These are phyloP conservation scores for Athene noctua DNA, from an alignment of 2,113 vertebrate species.

Conservation along the genomic window DNA sequence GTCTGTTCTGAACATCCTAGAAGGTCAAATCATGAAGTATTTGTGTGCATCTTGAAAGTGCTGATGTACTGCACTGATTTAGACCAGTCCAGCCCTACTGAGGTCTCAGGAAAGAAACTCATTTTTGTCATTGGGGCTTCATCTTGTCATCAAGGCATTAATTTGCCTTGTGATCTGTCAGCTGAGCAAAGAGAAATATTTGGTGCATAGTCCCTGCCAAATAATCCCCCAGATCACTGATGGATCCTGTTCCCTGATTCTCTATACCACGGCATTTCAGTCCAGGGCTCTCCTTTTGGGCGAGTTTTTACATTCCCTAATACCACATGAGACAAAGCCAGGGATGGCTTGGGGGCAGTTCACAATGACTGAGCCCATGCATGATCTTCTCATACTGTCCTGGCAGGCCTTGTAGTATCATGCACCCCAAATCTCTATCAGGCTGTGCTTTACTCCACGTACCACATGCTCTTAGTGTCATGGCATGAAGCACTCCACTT, in stretches of 20 bases:
- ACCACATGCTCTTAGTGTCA: background rate
- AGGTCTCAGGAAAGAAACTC: background rate
- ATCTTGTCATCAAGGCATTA: background rate
- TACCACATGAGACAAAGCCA: background rate
- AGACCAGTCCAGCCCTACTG: background rate
- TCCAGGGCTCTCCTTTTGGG: background rate
- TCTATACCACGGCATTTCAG: rapidly evolving
- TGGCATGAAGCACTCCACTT: background rate
- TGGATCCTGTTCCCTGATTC: background rate
- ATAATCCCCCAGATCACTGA: background rate
- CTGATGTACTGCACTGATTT: background rate
- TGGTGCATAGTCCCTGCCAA: background rate
- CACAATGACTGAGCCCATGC: background rate
- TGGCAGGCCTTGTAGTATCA: background rate
- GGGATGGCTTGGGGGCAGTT: background rate
- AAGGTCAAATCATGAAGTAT: background rate
- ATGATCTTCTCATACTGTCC: background rate
- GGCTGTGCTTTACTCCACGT: background rate
- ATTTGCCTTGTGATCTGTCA: background rate
- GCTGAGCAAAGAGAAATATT: background rate
- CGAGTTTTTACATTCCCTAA: background rate
- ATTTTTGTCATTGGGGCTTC: background rate
- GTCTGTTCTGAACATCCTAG: background rate
- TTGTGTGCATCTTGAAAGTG: background rate
- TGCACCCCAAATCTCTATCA: background rate